Percentiles rank a stretch among this genome's conserved stretches.
Conservation (phyloP, 1,140 invertebrate genomes). For the Drosophila nebulosa region DNA sequence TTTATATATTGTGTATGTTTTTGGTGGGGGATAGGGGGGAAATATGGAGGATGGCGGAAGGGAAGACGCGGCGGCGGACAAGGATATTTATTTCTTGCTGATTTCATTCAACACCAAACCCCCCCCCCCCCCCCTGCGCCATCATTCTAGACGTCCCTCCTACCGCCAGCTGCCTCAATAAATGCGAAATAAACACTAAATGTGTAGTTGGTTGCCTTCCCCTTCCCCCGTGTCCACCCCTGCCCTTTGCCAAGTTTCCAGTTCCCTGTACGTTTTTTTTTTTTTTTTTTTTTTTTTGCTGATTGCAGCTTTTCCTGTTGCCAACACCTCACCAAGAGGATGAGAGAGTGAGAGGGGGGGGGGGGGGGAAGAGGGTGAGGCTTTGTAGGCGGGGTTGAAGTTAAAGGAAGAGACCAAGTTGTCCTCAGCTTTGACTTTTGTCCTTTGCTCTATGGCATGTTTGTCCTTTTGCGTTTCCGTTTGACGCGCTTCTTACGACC, state of each 20-base stretch:
- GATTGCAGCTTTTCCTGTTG: slow-evolving; percentile 72
- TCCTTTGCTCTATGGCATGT: slow-evolving; percentile 68
- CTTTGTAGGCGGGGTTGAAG: not conserved
- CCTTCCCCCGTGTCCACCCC: not conserved
- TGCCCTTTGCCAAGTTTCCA: not conserved
- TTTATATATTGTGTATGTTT: slow-evolving; percentile 58
- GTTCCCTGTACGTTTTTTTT: not conserved
- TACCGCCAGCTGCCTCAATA: slow-evolving; percentile 49
- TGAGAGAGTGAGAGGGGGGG: not conserved
- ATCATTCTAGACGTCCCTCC: not conserved
- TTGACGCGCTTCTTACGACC: slow-evolving; percentile 23
- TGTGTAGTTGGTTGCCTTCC: slow-evolving; percentile 60
- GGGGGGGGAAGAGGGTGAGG: not conserved
- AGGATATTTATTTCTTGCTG: slow-evolving; percentile 76
- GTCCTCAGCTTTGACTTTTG: slow-evolving; percentile 52
- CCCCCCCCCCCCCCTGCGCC: not conserved
- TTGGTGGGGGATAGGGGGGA: no score
- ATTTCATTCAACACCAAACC: slow-evolving; percentile 54
- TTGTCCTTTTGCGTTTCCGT: slow-evolving; percentile 57
- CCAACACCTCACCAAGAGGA: slow-evolving; percentile 57
- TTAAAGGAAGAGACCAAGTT: slow-evolving; percentile 1
- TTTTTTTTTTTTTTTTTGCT: slow-evolving; percentile 57
- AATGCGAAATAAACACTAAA: slow-evolving; percentile 78
- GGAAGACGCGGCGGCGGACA: slow-evolving; percentile 33
- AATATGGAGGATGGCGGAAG: no score